phyloP scores from a whole-genome alignment of 2,113 vertebrate species.

The Oceanodroma tethys region DNA sequence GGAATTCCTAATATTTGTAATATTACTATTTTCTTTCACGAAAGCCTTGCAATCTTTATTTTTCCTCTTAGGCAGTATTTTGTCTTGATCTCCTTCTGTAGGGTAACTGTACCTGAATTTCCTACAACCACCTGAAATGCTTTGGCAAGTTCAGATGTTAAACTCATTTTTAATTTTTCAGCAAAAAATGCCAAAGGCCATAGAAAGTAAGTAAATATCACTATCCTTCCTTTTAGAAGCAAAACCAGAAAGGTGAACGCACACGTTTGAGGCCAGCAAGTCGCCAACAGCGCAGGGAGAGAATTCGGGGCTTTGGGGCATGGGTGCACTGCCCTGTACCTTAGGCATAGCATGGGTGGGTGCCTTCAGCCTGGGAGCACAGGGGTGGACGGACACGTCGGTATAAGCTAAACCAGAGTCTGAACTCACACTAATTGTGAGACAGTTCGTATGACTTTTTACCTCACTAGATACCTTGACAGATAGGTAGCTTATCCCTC shows the following conservation, averaged over 20 bases:
- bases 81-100: neutral
- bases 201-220: neutral
- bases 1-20: neutral
- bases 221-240: neutral
- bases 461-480: neutral
- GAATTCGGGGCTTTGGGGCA: too few species aligned
- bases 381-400: rapidly evolving
- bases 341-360: too few species aligned
- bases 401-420: too few species aligned
- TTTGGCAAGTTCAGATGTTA: neutral
- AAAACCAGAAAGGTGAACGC: neutral
- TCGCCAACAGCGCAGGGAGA: rapidly evolving
- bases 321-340: neutral
- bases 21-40: neutral
- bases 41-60: neutral
- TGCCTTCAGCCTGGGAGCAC: neutral
- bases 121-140: neutral
- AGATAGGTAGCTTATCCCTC: neutral
- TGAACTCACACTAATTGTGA: neutral
- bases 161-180: neutral
- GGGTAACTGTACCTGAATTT: neutral
- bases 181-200: neutral
- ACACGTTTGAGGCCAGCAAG: neutral
- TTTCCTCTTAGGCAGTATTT: neutral
- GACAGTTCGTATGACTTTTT: neutral